Evolutionary conservation across 2,113 vertebrate species (phyloP).

Genomic region (Dascyllus trimaculatus): DNA sequence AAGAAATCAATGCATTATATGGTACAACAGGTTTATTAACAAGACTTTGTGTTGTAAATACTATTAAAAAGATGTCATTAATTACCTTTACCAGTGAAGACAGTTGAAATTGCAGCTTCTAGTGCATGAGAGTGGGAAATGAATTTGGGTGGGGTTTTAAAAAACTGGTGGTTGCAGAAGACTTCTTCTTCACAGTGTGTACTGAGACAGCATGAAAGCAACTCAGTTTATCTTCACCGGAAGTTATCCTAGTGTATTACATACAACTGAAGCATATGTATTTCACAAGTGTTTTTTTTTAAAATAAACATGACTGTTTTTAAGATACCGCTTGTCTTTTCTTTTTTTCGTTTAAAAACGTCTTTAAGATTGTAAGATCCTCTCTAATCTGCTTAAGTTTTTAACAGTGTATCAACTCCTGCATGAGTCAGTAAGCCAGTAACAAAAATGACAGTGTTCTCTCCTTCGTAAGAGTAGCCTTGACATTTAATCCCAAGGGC

Average conservation of each 20-base stretch:
- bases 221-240: constrained; percentile 7
- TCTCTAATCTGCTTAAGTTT: background rate
- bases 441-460: constrained; percentile 11
- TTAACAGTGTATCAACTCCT: background rate
- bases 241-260: constrained; percentile 16
- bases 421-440: constrained; percentile 28
- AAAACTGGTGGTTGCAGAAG: background rate
- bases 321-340: constrained; percentile 10
- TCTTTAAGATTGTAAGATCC: background rate
- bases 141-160: background rate
- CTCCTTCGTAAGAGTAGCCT: constrained; percentile 49
- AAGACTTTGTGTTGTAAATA: constrained; percentile 47
- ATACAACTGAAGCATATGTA: constrained; percentile 20
- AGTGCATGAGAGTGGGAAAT: background rate
- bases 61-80: background rate
- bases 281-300: constrained; percentile 31
- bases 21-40: background rate
- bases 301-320: constrained; percentile 69
- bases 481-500: constrained; percentile 55
- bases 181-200: constrained; percentile 2
- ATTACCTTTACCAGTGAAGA: constrained; percentile 17
- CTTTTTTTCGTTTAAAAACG: background rate
- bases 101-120: background rate
- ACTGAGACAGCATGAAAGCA: constrained; percentile 7
- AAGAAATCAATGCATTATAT: background rate